Evolutionary conservation across 1,140 invertebrate species (phyloP).

Genomic region (Scaptodrosophila lebanonensis): DNA sequence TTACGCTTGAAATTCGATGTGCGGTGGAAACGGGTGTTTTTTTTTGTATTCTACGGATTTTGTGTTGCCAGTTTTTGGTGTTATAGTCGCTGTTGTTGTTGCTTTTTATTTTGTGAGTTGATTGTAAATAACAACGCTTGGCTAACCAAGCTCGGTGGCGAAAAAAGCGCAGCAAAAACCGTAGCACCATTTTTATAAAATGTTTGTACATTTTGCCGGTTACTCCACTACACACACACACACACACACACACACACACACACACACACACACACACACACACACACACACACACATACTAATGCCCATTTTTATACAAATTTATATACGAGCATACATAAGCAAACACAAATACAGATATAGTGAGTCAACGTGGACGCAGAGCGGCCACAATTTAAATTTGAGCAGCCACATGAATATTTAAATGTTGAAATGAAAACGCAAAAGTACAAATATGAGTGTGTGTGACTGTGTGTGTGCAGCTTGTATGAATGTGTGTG

Average conservation of each 20-base stretch:
- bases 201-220: constrained; percentile 25
- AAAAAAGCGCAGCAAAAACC: neutral
- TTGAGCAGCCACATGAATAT: constrained; percentile 41
- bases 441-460: constrained; percentile 31
- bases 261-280: constrained; percentile 3
- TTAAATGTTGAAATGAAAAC: constrained; percentile 39
- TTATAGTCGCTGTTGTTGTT: neutral
- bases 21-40: neutral
- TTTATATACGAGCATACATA: neutral
- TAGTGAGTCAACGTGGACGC: constrained; percentile 10
- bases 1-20: constrained; percentile 19
- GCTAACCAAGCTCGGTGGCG: constrained; percentile 23
- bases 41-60: constrained; percentile 3
- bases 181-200: constrained; percentile 17
- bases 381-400: constrained; percentile 30
- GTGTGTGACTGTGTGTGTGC: neutral
- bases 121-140: constrained; percentile 33
- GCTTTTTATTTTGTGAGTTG: constrained; percentile 15
- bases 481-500: constrained; percentile 7
- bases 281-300: neutral
- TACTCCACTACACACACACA: constrained; percentile 5
- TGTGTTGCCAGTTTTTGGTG: neutral
- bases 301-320: neutral
- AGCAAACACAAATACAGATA: too few relatives aligned
- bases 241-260: constrained; percentile 1